Percentiles rank a stretch among this genome's conserved stretches.
These are phyloP conservation scores for Ladona fulva DNA, from an alignment of 1,140 invertebrate genomes.

Conservation along the genomic window DNA sequence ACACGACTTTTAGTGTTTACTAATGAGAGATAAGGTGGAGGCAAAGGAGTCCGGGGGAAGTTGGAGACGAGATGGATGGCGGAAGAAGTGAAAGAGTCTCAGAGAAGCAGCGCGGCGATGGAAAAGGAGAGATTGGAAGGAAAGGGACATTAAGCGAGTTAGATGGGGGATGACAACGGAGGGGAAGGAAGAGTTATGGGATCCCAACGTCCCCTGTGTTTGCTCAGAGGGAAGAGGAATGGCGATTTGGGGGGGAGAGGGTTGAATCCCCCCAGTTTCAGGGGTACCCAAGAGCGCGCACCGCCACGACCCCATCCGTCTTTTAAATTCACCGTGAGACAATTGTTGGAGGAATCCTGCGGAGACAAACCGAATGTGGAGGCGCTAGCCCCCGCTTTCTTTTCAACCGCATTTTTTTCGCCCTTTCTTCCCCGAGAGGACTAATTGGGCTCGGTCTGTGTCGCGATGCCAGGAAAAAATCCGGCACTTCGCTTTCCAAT, in stretches of 20 bases:
- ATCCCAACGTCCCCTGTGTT: not conserved
- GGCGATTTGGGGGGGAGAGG: not conserved
- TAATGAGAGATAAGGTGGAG: not conserved
- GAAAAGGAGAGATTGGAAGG: not conserved
- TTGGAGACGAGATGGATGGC: not conserved
- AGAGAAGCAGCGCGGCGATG: not conserved
- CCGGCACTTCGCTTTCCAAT: not conserved
- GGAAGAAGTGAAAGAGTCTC: not conserved
- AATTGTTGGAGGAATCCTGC: not conserved
- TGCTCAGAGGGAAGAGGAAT: not conserved
- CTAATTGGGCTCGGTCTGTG: not conserved
- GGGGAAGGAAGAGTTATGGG: not conserved
- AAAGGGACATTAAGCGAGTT: not conserved
- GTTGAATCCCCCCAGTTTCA: not conserved
- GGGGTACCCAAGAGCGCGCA: not conserved
- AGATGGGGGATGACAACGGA: not conserved
- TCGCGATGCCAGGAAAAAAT: not conserved
- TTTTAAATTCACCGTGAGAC: slow-evolving; percentile 5
- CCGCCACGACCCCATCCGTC: not conserved
- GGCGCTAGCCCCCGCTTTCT: not conserved
- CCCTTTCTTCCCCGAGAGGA: not conserved
- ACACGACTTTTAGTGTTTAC: not conserved
- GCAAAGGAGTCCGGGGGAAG: not conserved
- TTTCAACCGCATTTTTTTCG: not conserved
- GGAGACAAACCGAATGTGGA: no score